Percentiles rank a stretch among this genome's conserved stretches.
phyloP scores from a whole-genome alignment of 2,113 vertebrate species.

The Bubo bubo region DNA sequence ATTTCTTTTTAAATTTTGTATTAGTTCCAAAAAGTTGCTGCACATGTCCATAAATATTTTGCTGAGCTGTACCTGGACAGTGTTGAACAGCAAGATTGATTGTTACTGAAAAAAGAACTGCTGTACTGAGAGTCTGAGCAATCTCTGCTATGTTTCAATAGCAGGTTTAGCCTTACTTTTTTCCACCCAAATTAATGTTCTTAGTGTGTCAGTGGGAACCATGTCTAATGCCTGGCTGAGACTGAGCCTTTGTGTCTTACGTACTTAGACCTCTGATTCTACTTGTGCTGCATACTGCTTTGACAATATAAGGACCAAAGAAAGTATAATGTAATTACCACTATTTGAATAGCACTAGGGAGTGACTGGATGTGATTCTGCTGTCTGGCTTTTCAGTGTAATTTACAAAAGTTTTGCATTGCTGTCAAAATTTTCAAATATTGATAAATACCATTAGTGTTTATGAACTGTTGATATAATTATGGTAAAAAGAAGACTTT shows the following conservation, averaged over 20 bases:
- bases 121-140: not conserved
- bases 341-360: not conserved
- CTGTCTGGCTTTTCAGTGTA: not conserved
- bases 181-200: not conserved
- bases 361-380: not conserved
- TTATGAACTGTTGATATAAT: not conserved
- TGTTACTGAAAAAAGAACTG: not conserved
- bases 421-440: not conserved
- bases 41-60: not conserved
- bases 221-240: not conserved
- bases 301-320: not conserved
- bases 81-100: not conserved
- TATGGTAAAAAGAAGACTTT: not conserved
- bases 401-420: not conserved
- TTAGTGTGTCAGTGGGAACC: not conserved
- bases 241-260: not conserved
- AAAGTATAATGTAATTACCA: not conserved
- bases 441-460: not conserved
- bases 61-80: not conserved
- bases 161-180: not conserved
- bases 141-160: not conserved
- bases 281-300: not conserved
- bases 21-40: not conserved
- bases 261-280: not conserved
- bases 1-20: not conserved